Evolutionary conservation across 2,888 invertebrate genomes (phyloP), one percentile per base, ranked within the genome.

Genomic region (Ochropleura plecta): DNA sequence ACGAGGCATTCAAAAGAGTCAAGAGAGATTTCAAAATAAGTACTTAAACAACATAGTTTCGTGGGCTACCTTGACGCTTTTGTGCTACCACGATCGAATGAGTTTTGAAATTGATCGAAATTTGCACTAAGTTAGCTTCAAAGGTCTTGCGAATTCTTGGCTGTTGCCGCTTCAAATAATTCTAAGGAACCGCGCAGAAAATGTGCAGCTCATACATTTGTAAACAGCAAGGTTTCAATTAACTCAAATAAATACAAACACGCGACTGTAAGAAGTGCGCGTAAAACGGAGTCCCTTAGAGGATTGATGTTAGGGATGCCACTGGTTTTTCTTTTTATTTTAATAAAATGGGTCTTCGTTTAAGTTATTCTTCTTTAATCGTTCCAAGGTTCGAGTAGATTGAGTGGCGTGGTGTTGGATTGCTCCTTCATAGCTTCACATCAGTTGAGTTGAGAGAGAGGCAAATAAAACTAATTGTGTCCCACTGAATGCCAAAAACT

Each of bases 171-270:
- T 71, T 53, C 20, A 42, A 57, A 42, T 42, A 42, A 9, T 18
- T 40, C 12, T 12, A 7, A 9, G 53, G 16, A 40, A 30, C 48
- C 12, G 49, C 16, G 16, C 46, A 44, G 51, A 16, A 73, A 67
- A 67, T n/a, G 30, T 75, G n/a, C 40, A 51, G 44, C 48, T 65
- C 65, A 64, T 57, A 75, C 18, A 66, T 66, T 73, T 57, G 6
- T 77, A 66, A 65, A 73, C 73, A 79, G 68, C 73, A 76, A 78
- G 65, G 69, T 82, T 83, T 80, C 82, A 89, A 88, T 88, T 88
- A 88, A 79, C 67, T 76, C 78, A 70, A 74, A 73, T 76, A 79
- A 81, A 74, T 73, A 78, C 82, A 85, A 85, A 84, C 76, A 84
- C 70, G 78, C 73, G 76, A 83, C 73, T 85, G 73, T 77, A 82